Evolutionary conservation across 2,888 invertebrate genomes (phyloP).

Genomic region (Ennomos erosarius): DNA sequence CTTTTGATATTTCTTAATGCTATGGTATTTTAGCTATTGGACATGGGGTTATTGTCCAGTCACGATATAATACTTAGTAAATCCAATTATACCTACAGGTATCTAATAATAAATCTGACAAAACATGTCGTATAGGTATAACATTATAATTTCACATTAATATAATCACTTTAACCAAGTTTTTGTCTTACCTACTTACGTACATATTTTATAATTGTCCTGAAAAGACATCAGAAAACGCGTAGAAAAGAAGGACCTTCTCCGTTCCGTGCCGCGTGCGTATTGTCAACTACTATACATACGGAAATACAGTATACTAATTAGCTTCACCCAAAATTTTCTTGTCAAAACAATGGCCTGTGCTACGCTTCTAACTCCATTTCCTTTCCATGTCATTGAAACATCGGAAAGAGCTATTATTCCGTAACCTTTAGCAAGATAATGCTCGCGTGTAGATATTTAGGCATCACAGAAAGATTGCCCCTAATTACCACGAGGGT

Average conservation of each 20-base stretch:
- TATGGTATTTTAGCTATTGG: background rate
- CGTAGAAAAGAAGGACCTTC: too few species aligned
- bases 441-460: constrained; percentile 20
- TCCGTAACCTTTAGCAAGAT: constrained; percentile 23
- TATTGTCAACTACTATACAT: constrained; percentile 20
- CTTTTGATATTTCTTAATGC: constrained; percentile 11
- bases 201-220: too few species aligned
- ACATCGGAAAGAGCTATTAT: constrained; percentile 29
- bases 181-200: too few species aligned
- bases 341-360: constrained; percentile 19
- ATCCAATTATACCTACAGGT: too few species aligned
- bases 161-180: too few species aligned
- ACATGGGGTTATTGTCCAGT: too few species aligned
- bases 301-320: constrained; percentile 18
- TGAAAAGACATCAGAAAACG: too few species aligned
- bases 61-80: too few species aligned
- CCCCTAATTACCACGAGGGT: constrained; percentile 23
- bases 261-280: background rate
- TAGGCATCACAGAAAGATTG: constrained; percentile 15
- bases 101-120: too few species aligned
- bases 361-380: constrained; percentile 16
- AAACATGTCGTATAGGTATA: too few species aligned
- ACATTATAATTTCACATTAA: too few species aligned
- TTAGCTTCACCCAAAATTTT: constrained; percentile 27
- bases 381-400: constrained; percentile 27